These are phyloP conservation scores for Polyergus mexicanus DNA, from an alignment of 1,140 invertebrate genomes.

Conservation along the genomic window DNA sequence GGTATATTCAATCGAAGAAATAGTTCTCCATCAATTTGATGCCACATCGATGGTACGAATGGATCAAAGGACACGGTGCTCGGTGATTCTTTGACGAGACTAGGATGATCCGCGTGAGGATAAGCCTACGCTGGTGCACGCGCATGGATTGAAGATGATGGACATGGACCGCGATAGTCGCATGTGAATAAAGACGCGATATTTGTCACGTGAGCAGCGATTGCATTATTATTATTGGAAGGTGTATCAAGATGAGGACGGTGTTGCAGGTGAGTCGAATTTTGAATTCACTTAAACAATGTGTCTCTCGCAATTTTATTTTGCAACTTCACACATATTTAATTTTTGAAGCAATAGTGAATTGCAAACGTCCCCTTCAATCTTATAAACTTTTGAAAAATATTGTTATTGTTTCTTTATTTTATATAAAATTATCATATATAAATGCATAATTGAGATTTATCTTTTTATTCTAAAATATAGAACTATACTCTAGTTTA, in stretches of 20 bases:
- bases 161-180: conserved; percentile 50
- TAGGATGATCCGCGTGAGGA: conserved; percentile 25
- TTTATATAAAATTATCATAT: too few species aligned
- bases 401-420: not conserved
- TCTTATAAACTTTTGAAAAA: not conserved
- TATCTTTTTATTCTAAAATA: too few species aligned
- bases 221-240: conserved; percentile 11
- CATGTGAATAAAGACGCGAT: conserved; percentile 17
- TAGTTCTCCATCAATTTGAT: not conserved
- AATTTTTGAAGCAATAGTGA: not conserved
- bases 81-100: conserved; percentile 30
- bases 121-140: not conserved
- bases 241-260: conserved; percentile 62
- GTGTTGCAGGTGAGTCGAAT: conserved; percentile 68
- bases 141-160: conserved; percentile 37
- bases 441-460: too few species aligned
- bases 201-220: not conserved
- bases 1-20: not conserved
- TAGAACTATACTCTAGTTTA: too few species aligned
- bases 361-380: not conserved
- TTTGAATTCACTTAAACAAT: not conserved
- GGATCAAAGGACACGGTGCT: conserved; percentile 32
- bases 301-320: not conserved
- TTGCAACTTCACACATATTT: not conserved
- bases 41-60: conserved; percentile 23